These are phyloP conservation scores for Holothuria glaberrima DNA, from an alignment of 35 echinoderm and acorn worm species.

Conservation along the genomic window DNA sequence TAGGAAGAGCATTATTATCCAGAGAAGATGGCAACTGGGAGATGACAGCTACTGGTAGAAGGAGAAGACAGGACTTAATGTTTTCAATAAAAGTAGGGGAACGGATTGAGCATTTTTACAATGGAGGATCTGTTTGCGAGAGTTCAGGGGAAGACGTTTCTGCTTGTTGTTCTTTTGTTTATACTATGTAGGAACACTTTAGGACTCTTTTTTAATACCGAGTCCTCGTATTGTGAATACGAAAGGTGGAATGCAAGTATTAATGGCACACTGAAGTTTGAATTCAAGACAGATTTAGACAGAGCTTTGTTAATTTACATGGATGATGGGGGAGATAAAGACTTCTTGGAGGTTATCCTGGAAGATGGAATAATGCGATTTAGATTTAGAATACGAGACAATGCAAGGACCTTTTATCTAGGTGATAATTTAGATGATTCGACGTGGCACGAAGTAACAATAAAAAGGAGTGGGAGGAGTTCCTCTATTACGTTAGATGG, in stretches of 20 bases:
- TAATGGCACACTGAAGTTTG: constrained; percentile 89
- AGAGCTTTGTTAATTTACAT: constrained; percentile 76
- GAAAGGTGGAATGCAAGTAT: constrained; percentile 88
- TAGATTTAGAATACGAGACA: constrained; percentile 72
- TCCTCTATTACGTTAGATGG: constrained; percentile 66
- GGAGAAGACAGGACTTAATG: no score
- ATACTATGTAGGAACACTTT: constrained; percentile 15
- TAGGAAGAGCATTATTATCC: no score
- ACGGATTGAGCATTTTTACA: not conserved
- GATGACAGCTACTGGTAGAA: no score
- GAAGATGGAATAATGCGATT: constrained; percentile 55
- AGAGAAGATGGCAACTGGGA: no score
- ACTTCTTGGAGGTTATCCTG: constrained; percentile 69
- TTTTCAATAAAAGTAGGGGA: no score
- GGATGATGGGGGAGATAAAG: constrained; percentile 66
- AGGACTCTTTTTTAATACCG: constrained; percentile 57
- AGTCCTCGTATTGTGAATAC: constrained; percentile 75
- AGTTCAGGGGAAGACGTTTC: not conserved
- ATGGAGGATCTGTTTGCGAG: constrained; percentile 10
- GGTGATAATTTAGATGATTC: constrained; percentile 69
- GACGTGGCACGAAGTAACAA: constrained; percentile 69
- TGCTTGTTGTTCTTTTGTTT: not conserved
- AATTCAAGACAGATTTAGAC: constrained; percentile 75
- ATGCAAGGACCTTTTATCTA: constrained; percentile 66
- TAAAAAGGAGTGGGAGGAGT: constrained; percentile 47